Evolutionary conservation across 1,140 invertebrate species (phyloP).

Genomic region (Anoplophora glabripennis): DNA sequence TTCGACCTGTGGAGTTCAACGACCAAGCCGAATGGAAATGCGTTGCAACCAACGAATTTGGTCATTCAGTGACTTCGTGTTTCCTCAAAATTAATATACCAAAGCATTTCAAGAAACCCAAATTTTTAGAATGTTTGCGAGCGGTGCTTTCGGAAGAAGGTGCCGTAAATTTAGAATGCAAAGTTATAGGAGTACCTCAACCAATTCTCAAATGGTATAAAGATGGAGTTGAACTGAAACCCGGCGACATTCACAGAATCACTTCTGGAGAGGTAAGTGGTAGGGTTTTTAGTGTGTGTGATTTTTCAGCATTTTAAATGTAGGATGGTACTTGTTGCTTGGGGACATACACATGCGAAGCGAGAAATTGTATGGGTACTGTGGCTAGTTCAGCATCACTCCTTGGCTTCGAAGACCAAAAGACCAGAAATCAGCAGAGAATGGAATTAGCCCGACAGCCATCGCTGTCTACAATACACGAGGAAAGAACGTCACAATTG

Average conservation of each 20-base stretch:
- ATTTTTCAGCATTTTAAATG: conserved; percentile 1
- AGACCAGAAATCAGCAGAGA: conserved; percentile 52
- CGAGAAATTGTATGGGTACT: conserved; percentile 87
- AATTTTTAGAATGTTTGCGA: conserved; percentile 79
- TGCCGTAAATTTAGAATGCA: conserved; percentile 88
- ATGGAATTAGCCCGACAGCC: conserved; percentile 66
- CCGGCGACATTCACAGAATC: conserved; percentile 87
- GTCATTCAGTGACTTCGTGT: conserved; percentile 81
- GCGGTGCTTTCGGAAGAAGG: conserved; percentile 83
- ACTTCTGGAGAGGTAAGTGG: conserved; percentile 68
- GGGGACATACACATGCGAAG: conserved; percentile 89
- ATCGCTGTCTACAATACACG: conserved; percentile 84
- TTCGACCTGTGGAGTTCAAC: conserved; percentile 69
- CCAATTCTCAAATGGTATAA: conserved; percentile 88
- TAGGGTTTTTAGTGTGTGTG: conserved; percentile 67
- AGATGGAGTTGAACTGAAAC: conserved; percentile 82
- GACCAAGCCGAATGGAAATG: conserved; percentile 92
- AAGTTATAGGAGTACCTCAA: conserved; percentile 89
- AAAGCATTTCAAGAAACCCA: conserved; percentile 82
- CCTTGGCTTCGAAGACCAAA: conserved; percentile 78
- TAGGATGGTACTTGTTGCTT: conserved; percentile 81
- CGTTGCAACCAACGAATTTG: conserved; percentile 82
- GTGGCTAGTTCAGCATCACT: conserved; percentile 84
- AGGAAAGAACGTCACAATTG: conserved; percentile 84
- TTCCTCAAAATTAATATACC: conserved; percentile 82